Evolutionary conservation across 1,140 invertebrate genomes (phyloP).

Genomic region (Panulirus ornatus): DNA sequence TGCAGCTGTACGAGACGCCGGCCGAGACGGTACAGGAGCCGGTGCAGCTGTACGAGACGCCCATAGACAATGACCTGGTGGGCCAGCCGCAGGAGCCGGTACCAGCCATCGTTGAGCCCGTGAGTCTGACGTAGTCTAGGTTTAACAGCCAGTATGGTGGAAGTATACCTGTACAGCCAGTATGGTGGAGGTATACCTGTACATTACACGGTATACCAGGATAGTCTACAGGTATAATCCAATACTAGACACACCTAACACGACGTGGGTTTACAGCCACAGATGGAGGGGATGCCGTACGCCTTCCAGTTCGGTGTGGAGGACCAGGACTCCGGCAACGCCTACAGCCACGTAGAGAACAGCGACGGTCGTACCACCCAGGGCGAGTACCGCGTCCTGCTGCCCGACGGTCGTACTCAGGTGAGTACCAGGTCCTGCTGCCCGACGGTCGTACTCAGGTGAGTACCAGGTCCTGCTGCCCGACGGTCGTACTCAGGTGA

Average conservation of each 20-base stretch:
- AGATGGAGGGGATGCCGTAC: conserved; percentile 43
- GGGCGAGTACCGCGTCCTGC: conserved; percentile 46
- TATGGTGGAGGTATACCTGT: background rate
- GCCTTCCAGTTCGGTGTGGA: conserved; percentile 43
- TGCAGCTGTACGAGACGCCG: conserved; percentile 28
- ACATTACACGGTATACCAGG: background rate
- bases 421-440: conserved; percentile 28
- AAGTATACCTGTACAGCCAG: background rate
- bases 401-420: conserved; percentile 48
- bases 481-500: conserved; percentile 14
- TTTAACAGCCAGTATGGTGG: background rate
- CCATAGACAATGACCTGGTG: conserved; percentile 3
- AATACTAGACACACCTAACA: background rate
- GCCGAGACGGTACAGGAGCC: conserved; percentile 19
- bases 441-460: conserved; percentile 33
- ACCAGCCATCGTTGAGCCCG: conserved; percentile 1
- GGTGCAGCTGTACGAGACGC: conserved; percentile 34
- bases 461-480: conserved; percentile 8
- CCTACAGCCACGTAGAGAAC: conserved; percentile 39
- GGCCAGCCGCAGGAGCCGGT: conserved; percentile 54
- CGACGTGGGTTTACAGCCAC: background rate
- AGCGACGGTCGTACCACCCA: conserved; percentile 30
- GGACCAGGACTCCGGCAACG: conserved; percentile 31
- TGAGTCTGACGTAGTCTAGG: conserved; percentile 15
- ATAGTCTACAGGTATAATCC: background rate